Conservation (phyloP, 2,888 invertebrate species). For the Horisme vitalbata region DNA sequence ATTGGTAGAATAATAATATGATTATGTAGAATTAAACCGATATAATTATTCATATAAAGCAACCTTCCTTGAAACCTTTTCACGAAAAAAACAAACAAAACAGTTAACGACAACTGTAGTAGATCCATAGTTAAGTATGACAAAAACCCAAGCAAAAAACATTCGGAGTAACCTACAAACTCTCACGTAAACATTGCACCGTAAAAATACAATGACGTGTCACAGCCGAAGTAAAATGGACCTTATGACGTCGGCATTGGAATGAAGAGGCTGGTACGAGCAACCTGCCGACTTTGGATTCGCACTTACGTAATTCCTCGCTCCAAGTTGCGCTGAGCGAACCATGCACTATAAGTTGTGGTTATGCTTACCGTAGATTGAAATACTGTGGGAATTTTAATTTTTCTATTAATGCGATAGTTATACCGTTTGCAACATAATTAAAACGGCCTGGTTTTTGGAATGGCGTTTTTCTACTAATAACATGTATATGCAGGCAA, state of each 20-base stretch:
- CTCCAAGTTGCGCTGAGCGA: slow-evolving; percentile 34
- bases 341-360: slow-evolving; percentile 23
- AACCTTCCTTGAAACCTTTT: neutral
- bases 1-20: too few relatives aligned
- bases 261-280: slow-evolving; percentile 21
- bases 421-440: neutral
- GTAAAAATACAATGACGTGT: slow-evolving; percentile 30
- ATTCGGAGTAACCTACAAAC: slow-evolving; percentile 33
- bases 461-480: too few relatives aligned
- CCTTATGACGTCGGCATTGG: slow-evolving; percentile 31
- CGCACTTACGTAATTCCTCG: slow-evolving; percentile 45
- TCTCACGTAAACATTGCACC: slow-evolving; percentile 35
- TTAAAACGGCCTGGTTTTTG: too few relatives aligned
- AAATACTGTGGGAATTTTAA: slow-evolving; percentile 21
- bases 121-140: slow-evolving; percentile 2
- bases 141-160: slow-evolving; percentile 17
- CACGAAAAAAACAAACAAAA: neutral
- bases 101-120: neutral
- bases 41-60: too few relatives aligned
- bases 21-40: too few relatives aligned
- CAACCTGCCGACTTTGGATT: slow-evolving; percentile 46
- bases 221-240: slow-evolving; percentile 24
- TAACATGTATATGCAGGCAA: too few relatives aligned
- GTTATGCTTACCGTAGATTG: slow-evolving; percentile 20
- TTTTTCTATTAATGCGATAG: neutral